These are phyloP conservation scores for Chascanopsetta lugubris DNA, from an alignment of 2,113 vertebrate genomes.

Conservation along the genomic window DNA sequence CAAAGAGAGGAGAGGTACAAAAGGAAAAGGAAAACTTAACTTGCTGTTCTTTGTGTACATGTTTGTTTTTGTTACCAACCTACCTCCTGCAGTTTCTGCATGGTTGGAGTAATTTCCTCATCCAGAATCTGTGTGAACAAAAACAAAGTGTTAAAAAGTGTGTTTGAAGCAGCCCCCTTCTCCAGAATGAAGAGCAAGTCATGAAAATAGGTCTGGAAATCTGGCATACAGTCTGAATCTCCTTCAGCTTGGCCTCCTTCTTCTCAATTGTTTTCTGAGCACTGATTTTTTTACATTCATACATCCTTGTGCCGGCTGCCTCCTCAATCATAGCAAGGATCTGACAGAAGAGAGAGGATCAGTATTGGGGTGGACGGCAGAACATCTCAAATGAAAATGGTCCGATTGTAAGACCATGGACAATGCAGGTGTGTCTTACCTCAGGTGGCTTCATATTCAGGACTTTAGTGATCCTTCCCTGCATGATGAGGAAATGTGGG, in stretches of 20 bases:
- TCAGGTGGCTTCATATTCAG: slow-evolving; percentile 97
- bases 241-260: slow-evolving; percentile 91
- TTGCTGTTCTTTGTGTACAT: background rate
- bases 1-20: background rate
- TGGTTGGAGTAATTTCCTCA: slow-evolving; percentile 93
- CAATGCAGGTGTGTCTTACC: slow-evolving; percentile 77
- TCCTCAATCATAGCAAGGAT: slow-evolving; percentile 97
- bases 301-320: slow-evolving; percentile 96
- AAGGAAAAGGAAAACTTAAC: no score
- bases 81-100: slow-evolving; percentile 93
- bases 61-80: background rate
- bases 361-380: no score
- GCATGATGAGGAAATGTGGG: slow-evolving; percentile 98
- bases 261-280: slow-evolving; percentile 96
- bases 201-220: background rate
- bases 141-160: background rate
- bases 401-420: background rate
- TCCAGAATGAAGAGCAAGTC: background rate
- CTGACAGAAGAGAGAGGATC: slow-evolving; percentile 66
- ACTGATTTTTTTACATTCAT: slow-evolving; percentile 91
- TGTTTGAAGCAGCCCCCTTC: background rate
- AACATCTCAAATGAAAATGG: background rate
- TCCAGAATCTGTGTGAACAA: slow-evolving; percentile 83
- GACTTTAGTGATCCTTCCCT: slow-evolving; percentile 98
- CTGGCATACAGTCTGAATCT: slow-evolving; percentile 86